Percentiles rank a stretch among this genome's conserved stretches.
phyloP scores from a whole-genome alignment of 2,888 invertebrate genomes.

The Gerris lacustris region DNA sequence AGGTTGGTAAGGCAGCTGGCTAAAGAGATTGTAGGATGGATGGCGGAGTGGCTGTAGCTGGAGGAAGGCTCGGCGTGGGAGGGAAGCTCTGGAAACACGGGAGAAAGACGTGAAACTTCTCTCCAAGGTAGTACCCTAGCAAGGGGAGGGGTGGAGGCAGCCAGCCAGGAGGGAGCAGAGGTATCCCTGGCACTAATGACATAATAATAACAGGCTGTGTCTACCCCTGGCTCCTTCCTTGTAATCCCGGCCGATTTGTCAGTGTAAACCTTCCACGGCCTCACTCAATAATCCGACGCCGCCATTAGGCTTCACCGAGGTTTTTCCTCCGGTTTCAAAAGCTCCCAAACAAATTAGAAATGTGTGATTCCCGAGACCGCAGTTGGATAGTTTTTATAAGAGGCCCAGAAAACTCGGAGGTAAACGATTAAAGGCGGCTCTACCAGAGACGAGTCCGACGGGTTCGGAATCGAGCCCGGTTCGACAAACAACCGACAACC shows the following conservation, averaged over 20 bases:
- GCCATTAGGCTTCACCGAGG: neutral
- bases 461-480: too few relatives aligned
- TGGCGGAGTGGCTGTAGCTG: neutral
- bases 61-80: neutral
- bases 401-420: neutral
- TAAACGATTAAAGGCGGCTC: neutral
- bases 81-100: neutral
- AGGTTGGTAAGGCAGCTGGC: neutral
- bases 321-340: neutral
- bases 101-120: constrained; percentile 5
- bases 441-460: too few relatives aligned
- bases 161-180: constrained; percentile 6
- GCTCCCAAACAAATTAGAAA: neutral
- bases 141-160: constrained; percentile 17
- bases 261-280: constrained; percentile 2
- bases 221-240: neutral
- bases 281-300: constrained; percentile 5
- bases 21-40: neutral
- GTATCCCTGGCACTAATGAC: constrained; percentile 29
- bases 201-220: constrained; percentile 31
- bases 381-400: neutral
- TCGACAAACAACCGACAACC: too few relatives aligned
- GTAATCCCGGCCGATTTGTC: constrained; percentile 5
- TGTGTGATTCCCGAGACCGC: neutral
- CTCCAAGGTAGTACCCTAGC: constrained; percentile 8